phyloP scores from a whole-genome alignment of 1,140 invertebrate genomes.

The Rhopalosiphum padi region DNA sequence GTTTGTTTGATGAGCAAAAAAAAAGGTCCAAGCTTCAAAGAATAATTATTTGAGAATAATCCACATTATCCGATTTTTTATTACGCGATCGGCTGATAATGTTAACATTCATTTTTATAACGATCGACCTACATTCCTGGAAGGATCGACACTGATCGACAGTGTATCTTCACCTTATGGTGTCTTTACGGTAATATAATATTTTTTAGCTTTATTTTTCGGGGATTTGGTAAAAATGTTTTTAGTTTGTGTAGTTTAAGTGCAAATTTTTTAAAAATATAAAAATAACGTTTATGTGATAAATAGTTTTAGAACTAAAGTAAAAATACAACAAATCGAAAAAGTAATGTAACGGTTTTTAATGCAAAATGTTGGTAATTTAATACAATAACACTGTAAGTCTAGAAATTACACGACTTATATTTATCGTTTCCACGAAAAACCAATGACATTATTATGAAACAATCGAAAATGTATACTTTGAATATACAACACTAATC shows the following conservation, averaged over 20 bases:
- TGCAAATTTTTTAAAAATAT: not conserved
- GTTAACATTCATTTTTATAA: too few relatives aligned
- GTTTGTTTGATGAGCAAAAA: too few relatives aligned
- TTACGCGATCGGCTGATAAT: too few relatives aligned
- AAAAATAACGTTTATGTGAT: not conserved
- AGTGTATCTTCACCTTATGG: not conserved
- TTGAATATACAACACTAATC: not conserved
- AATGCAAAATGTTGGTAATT: not conserved
- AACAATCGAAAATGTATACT: not conserved
- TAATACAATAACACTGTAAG: not conserved
- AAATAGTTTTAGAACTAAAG: not conserved
- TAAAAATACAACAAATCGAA: not conserved
- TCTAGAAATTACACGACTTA: not conserved
- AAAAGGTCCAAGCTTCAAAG: too few relatives aligned
- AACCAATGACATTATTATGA: not conserved
- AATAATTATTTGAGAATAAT: too few relatives aligned
- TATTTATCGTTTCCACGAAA: not conserved
- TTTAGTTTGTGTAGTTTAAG: not conserved
- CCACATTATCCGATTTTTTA: too few relatives aligned
- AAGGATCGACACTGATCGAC: not conserved
- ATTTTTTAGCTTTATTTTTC: not conserved
- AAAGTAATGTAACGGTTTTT: not conserved
- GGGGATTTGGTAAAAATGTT: not conserved
- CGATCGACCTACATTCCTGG: too few relatives aligned
- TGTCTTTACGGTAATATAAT: not conserved